Conservation (phyloP, 2,797 vertebrate genomes). For the Pseudochaenichthys georgianus region DNA sequence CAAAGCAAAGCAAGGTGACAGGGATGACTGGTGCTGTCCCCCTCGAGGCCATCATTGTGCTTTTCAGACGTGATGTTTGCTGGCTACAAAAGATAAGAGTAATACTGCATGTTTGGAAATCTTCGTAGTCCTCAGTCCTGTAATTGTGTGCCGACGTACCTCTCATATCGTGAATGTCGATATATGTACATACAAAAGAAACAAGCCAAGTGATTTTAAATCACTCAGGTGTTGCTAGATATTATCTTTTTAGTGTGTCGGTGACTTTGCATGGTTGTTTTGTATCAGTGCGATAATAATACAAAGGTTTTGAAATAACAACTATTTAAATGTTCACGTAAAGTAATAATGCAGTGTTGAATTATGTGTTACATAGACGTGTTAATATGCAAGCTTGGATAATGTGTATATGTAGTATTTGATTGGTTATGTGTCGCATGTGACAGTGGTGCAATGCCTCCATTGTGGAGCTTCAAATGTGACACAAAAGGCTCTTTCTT, state of each 20-base stretch:
- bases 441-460: slow-evolving; percentile 46
- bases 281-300: slow-evolving; percentile 37
- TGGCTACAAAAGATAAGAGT: no score
- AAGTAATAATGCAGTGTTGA: slow-evolving; percentile 44
- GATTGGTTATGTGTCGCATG: slow-evolving; percentile 50
- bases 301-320: slow-evolving; percentile 22
- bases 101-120: not conserved
- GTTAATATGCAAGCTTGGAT: slow-evolving; percentile 68
- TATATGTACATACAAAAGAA: slow-evolving; percentile 32
- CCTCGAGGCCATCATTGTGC: slow-evolving; percentile 37
- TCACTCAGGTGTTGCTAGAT: slow-evolving; percentile 24
- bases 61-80: slow-evolving; percentile 41
- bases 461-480: slow-evolving; percentile 38
- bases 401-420: slow-evolving; percentile 60
- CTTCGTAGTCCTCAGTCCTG: slow-evolving; percentile 21
- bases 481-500: slow-evolving; percentile 40
- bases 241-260: slow-evolving; percentile 31
- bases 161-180: slow-evolving; percentile 72
- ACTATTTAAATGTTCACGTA: slow-evolving; percentile 39
- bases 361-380: slow-evolving; percentile 34
- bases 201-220: slow-evolving; percentile 26
- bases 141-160: slow-evolving; percentile 52
- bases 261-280: slow-evolving; percentile 43
- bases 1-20: slow-evolving; percentile 57
- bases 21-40: slow-evolving; percentile 56